Conservation (phyloP, 2,888 invertebrate genomes). For the Cylindroiulus punctatus region DNA sequence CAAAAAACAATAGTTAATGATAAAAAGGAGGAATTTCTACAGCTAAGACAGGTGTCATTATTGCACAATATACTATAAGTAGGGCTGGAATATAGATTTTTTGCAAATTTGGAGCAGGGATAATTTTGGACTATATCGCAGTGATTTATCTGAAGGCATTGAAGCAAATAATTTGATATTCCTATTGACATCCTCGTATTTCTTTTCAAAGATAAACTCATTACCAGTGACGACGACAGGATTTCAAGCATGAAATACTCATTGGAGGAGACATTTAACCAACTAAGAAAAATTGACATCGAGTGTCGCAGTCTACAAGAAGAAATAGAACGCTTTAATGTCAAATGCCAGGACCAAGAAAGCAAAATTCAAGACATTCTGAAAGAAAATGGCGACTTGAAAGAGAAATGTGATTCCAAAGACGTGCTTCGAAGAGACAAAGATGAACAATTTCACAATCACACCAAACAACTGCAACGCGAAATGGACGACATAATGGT, state of each 20-base stretch:
- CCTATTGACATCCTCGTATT: not conserved
- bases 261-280: not conserved
- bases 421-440: not conserved
- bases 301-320: not conserved
- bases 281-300: not conserved
- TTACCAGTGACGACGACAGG: not conserved
- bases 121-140: too few species aligned
- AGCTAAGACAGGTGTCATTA: too few species aligned
- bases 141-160: too few species aligned
- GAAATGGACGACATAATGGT: not conserved
- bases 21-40: too few species aligned
- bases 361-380: not conserved
- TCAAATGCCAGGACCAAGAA: not conserved
- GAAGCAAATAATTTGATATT: too few species aligned
- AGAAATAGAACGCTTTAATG: not conserved
- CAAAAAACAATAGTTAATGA: too few species aligned
- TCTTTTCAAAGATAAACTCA: not conserved
- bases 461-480: not conserved
- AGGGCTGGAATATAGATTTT: too few species aligned
- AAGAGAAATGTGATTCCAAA: not conserved
- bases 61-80: too few species aligned
- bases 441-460: not conserved
- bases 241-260: conserved; percentile 23
- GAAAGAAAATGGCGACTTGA: not conserved
- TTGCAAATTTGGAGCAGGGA: too few species aligned